Percentiles rank a stretch among this genome's conserved stretches.
phyloP scores from a whole-genome alignment of 2,113 vertebrate genomes.

The Varanus salvator region DNA sequence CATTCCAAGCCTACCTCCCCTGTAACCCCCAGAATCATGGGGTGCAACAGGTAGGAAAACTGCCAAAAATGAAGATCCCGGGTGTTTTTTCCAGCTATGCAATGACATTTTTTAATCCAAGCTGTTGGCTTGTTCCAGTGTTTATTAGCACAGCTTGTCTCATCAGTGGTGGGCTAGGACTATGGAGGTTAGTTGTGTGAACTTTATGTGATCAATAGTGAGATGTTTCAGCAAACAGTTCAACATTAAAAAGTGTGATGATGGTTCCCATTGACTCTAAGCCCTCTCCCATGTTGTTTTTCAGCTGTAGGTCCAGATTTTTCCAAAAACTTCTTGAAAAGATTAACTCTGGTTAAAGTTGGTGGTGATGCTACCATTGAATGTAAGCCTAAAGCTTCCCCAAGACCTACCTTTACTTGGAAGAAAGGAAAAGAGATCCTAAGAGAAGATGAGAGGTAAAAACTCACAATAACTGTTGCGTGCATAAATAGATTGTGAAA shows the following conservation, averaged over 20 bases:
- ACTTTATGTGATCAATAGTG: not conserved
- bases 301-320: slow-evolving; percentile 95
- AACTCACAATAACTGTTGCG: slow-evolving; percentile 43
- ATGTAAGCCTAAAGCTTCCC: slow-evolving; percentile 96
- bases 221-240: not conserved
- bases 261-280: not conserved
- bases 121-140: not conserved
- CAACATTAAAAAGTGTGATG: not conserved
- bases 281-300: slow-evolving; percentile 45
- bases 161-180: not conserved
- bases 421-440: slow-evolving; percentile 89
- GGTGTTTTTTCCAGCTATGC: not conserved
- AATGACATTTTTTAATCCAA: not conserved
- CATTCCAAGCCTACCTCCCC: not conserved
- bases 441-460: slow-evolving; percentile 89
- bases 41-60: not conserved
- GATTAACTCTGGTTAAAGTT: slow-evolving; percentile 89
- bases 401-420: slow-evolving; percentile 91
- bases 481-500: slow-evolving; percentile 52
- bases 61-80: not conserved
- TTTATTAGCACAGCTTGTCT: not conserved
- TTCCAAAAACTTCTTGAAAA: slow-evolving; percentile 87
- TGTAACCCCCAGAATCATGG: not conserved
- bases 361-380: slow-evolving; percentile 92
- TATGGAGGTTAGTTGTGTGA: not conserved